Evolutionary conservation across 2,113 vertebrate species (phyloP).

Genomic region (Polyodon spathula): DNA sequence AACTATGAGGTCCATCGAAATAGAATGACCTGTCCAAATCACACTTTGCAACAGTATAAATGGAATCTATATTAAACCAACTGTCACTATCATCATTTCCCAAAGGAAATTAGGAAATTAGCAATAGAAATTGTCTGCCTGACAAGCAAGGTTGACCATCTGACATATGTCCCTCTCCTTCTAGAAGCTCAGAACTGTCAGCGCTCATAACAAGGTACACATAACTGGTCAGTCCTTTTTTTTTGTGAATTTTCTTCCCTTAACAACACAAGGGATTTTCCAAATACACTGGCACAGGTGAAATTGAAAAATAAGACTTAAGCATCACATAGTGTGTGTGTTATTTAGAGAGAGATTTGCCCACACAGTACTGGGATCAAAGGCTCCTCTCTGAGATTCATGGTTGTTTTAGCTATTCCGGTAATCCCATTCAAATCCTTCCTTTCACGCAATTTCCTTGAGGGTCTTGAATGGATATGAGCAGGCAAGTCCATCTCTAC

Average conservation of each 20-base stretch:
- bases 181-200: too few species aligned
- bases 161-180: too few species aligned
- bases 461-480: background rate
- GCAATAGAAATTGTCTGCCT: conserved; percentile 33
- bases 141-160: conserved; percentile 41
- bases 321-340: conserved; percentile 27
- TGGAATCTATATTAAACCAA: too few species aligned
- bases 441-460: background rate
- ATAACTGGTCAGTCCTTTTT: too few species aligned
- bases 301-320: conserved; percentile 42
- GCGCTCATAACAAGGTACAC: too few species aligned
- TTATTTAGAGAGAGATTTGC: conserved; percentile 49
- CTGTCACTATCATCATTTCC: too few species aligned
- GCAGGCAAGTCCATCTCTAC: background rate
- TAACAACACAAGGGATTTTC: conserved; percentile 43
- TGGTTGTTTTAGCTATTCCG: conserved; percentile 2
- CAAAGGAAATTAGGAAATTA: too few species aligned
- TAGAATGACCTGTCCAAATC: too few species aligned
- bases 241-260: too few species aligned
- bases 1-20: too few species aligned
- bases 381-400: background rate
- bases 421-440: background rate
- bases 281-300: conserved; percentile 46
- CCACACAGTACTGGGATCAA: conserved; percentile 9
- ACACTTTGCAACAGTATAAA: too few species aligned